Evolutionary conservation across 2,797 vertebrate genomes (phyloP), one percentile per base, ranked within the genome.

Genomic region (Sciaenops ocellatus): DNA sequence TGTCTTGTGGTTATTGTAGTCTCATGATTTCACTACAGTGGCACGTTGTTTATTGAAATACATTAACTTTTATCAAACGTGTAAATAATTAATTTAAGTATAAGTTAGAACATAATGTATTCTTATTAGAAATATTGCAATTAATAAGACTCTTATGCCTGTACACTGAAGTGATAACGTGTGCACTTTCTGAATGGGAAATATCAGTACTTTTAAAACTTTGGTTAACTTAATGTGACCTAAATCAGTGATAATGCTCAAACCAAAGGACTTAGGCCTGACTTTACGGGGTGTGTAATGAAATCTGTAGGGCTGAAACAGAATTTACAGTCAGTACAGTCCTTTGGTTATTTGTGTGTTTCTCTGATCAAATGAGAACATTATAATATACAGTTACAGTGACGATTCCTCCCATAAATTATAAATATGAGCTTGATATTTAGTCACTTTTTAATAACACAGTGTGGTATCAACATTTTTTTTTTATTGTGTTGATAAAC

Each of bases 231-330:
- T 22, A 5, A 44, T 34, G 28, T 74, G 62, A 66, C n/a, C 26
- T 71, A 61, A 68, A 67, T 75, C 12, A 38, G 22, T 64, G 26
- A 55, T 65, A 44, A 18, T 72, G 9, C 22, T 2, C n/a, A 56
- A n/a, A 62, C 13, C n/a, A 38, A 54, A 66, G 17, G 6, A 15
- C 34, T 2, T 5, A 46, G 44, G 16, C 30, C 15, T n/a, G 17
- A 44, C 42, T 52, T 30, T 16, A 26, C 11, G 2, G 6, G 3
- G 6, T 42, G 22, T 63, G 8, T 62, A 30, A 66, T 47, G 1
- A 82, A 73, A 73, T 61, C 3, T 75, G 46, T 12, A 30, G 28
- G 30, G 44, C 18, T 24, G 8, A 54, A 57, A 18, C 46, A 2
- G 13, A 65, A 51, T 17, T 34, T 71, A 38, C 34, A 38, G 7